Evolutionary conservation across 2,113 vertebrate species (phyloP).

Genomic region (Fulmarus glacialis): DNA sequence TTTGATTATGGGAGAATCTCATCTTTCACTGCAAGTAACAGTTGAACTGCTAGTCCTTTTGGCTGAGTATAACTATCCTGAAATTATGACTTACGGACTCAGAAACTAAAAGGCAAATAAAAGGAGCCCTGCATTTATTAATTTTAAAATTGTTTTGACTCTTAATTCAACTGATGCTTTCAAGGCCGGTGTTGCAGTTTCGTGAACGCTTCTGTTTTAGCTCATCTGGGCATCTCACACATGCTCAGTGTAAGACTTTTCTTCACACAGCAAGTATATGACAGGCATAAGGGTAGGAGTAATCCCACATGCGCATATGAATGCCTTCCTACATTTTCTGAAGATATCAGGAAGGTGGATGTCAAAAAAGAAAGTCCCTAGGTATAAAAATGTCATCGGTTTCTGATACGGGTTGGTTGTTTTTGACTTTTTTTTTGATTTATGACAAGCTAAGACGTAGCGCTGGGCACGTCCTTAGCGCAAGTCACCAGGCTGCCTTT

Average conservation of each 20-base stretch:
- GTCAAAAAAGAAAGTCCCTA: neutral
- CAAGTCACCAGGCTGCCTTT: neutral
- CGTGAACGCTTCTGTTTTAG: neutral
- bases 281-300: neutral
- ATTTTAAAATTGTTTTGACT: neutral
- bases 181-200: neutral
- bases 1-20: neutral
- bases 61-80: neutral
- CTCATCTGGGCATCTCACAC: neutral
- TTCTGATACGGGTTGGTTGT: neutral
- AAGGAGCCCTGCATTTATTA: neutral
- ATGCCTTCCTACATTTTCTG: neutral
- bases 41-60: neutral
- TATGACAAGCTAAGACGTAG: neutral
- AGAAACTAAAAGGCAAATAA: neutral
- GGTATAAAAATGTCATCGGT: neutral
- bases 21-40: neutral
- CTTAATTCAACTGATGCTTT: neutral
- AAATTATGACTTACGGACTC: neutral
- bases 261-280: neutral
- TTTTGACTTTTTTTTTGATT: rapidly evolving
- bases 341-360: neutral
- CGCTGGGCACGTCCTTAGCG: rapidly evolving
- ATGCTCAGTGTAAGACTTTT: neutral
- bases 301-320: conserved; percentile 19